Evolutionary conservation across 35 echinoderm and acorn worm species (phyloP), one percentile per base, ranked within the genome.

Genomic region (Ophiothrix spiculata): DNA sequence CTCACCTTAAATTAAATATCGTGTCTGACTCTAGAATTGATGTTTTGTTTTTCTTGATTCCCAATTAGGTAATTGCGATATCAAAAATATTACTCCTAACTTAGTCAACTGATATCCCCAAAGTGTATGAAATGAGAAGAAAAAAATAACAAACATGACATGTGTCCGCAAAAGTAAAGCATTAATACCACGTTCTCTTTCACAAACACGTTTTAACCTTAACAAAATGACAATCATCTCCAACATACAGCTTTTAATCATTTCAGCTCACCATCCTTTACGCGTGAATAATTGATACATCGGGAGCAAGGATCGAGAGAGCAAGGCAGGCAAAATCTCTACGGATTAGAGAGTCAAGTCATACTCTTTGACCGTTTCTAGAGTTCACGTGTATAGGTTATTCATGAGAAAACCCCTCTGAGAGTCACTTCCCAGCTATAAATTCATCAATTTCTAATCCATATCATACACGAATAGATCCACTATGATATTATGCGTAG

Each of bases 361-460:
- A 69, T 69, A 69, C 16, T 69, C 29, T 49, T 69, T 69, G 60
- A 69, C 60, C 60, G 60, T 69, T 69, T 69, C 60, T 69, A 28
- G 60, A 28, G 60, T 69, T 69, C 60, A 69, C 10, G 29, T 15
- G 6, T n/a, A 69, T 69, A 69, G 16, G 17, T 69, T 69, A 69
- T 69, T 69, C 60, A 69, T 69, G 60, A 69, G 25, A 25, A 12
- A 28, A 69, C 17, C 60, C 60, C 60, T 15, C 29, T 69, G 60
- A 69, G 60, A 69, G 60, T 69, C 60, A 69, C 60, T 69, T 69
- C 60, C 60, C 16, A 69, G 60, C 60, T 69, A 69, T 69, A 69
- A 69, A 69, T 69, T 69, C 60, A 69, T 69, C 60, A 69, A 69
- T 69, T 69, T 69, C 60, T 69, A 69, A 69, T 69, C 25, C 60